Evolutionary conservation across 2,113 vertebrate genomes (phyloP).

Genomic region (Pagrus major): DNA sequence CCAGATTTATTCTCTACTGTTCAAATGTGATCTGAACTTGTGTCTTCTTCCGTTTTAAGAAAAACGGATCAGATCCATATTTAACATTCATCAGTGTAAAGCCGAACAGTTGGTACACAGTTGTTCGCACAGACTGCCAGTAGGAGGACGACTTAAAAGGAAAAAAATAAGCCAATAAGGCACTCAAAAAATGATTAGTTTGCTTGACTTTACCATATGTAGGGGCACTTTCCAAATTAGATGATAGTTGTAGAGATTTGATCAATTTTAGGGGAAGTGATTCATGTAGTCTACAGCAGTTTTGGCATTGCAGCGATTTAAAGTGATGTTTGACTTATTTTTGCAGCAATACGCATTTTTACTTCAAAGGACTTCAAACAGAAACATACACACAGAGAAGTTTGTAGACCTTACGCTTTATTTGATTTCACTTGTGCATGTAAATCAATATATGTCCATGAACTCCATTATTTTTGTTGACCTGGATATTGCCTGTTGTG

Average conservation of each 20-base stretch:
- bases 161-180: background rate
- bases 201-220: too few species aligned
- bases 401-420: background rate
- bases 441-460: too few species aligned
- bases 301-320: too few species aligned
- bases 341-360: too few species aligned
- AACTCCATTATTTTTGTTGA: too few species aligned
- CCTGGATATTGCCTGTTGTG: too few species aligned
- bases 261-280: background rate
- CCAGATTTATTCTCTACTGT: background rate
- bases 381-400: background rate
- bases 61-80: background rate
- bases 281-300: too few species aligned
- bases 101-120: constrained; percentile 31
- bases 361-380: background rate
- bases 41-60: background rate
- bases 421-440: background rate
- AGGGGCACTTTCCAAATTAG: too few species aligned
- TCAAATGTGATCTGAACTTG: background rate
- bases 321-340: too few species aligned
- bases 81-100: background rate
- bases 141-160: too few species aligned
- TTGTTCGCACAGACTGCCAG: constrained; percentile 6
- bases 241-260: too few species aligned
- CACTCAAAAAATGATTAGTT: background rate